Conservation (phyloP, 2,888 invertebrate species). For the Lomographa bimaculata region DNA sequence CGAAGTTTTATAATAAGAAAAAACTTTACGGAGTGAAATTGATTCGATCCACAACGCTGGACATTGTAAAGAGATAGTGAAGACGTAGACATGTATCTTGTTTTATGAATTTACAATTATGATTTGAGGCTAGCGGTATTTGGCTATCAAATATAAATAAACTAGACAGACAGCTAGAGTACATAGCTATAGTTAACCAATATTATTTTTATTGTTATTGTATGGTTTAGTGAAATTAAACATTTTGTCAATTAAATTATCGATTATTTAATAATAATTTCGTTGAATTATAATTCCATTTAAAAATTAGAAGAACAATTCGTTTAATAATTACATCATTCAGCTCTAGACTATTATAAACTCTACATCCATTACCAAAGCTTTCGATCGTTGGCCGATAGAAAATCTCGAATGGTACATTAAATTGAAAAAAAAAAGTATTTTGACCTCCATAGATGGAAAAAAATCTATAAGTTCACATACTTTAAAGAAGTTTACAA, state of each 20-base stretch:
- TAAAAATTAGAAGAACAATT: too few species aligned
- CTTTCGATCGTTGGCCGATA: conserved; percentile 55
- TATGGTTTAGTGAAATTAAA: too few species aligned
- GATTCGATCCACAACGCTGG: conserved; percentile 55
- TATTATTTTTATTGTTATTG: too few species aligned
- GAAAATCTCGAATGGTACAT: conserved; percentile 61
- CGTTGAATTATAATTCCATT: too few species aligned
- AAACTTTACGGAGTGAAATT: conserved; percentile 59
- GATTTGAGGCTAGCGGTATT: too few species aligned
- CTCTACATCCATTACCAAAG: conserved; percentile 51
- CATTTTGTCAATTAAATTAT: too few species aligned
- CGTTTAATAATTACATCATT: neutral
- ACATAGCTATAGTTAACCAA: too few species aligned
- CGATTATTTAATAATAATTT: too few species aligned
- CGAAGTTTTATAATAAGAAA: conserved; percentile 49
- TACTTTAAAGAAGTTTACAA: conserved; percentile 17
- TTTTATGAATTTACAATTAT: too few species aligned
- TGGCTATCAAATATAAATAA: too few species aligned
- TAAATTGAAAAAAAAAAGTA: conserved; percentile 52
- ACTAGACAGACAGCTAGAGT: too few species aligned
- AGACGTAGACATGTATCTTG: conserved; percentile 34
- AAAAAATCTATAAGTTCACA: too few species aligned
- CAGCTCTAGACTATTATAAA: conserved; percentile 33
- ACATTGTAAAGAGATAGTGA: conserved; percentile 37
- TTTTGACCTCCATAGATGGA: conserved; percentile 50